Conservation (phyloP, 53 echinoderm and acorn worm genomes). For the Astropecten irregularis region DNA sequence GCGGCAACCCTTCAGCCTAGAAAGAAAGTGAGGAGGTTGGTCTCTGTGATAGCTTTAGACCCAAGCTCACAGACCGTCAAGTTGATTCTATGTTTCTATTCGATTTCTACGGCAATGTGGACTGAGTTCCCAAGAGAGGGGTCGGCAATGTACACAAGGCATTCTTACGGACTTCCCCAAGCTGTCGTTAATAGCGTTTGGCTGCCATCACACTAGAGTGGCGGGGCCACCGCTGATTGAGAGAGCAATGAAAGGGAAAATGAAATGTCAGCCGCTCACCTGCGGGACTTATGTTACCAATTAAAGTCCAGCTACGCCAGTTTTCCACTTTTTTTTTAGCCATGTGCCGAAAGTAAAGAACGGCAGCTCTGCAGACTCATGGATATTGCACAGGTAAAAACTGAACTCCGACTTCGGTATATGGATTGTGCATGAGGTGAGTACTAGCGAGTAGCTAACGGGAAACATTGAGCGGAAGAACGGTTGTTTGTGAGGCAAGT, state of each 20-base stretch:
- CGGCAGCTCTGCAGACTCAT: conserved; percentile 7
- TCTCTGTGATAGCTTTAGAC: too few species aligned
- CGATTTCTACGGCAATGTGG: conserved; percentile 7
- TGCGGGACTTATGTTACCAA: conserved; percentile 63
- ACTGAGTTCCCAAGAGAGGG: conserved; percentile 23
- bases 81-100: conserved; percentile 22
- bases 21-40: too few species aligned
- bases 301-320: conserved; percentile 51
- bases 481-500: conserved; percentile 2
- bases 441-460: too few species aligned
- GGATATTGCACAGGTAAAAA: too few species aligned
- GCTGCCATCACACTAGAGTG: conserved; percentile 29
- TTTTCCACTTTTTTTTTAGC: conserved; percentile 7
- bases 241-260: conserved; percentile 55
- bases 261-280: conserved; percentile 56
- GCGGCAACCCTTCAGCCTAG: not conserved
- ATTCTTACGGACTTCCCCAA: conserved; percentile 54
- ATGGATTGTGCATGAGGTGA: too few species aligned
- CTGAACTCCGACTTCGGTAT: too few species aligned
- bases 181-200: conserved; percentile 56
- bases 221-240: conserved; percentile 42
- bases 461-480: too few species aligned
- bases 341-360: conserved; percentile 50
- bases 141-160: conserved; percentile 56
- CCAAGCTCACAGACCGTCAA: too few species aligned